Conservation (phyloP, 1,140 invertebrate genomes). For the Lordiphosa collinella region DNA sequence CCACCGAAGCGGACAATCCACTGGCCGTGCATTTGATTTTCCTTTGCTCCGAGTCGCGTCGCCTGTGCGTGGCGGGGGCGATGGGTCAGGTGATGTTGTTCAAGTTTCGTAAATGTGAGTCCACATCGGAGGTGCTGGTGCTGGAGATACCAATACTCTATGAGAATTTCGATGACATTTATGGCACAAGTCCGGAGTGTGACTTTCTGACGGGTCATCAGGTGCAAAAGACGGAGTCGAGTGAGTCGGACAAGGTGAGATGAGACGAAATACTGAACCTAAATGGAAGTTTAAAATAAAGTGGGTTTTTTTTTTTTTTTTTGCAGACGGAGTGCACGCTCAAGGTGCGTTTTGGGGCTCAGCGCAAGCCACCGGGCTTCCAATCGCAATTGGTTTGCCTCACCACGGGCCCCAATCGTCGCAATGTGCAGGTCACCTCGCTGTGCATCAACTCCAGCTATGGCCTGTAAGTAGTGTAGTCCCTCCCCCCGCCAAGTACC, state of each 20-base stretch:
- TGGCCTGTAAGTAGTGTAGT: conserved; percentile 90
- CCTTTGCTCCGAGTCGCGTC: conserved; percentile 94
- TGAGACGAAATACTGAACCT: background rate
- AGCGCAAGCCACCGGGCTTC: conserved; percentile 93
- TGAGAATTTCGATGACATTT: conserved; percentile 89
- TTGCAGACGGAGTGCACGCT: conserved; percentile 81
- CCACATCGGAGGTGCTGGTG: conserved; percentile 89
- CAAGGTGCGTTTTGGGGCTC: conserved; percentile 87
- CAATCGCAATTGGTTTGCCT: conserved; percentile 97
- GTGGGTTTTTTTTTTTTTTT: background rate
- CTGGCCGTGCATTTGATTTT: conserved; percentile 96
- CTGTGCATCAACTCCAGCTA: conserved; percentile 97
- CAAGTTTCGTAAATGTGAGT: conserved; percentile 96
- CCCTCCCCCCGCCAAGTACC: background rate
- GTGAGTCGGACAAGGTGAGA: conserved; percentile 81
- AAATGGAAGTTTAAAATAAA: too few species aligned
- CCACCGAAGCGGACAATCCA: conserved; percentile 88
- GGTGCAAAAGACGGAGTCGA: conserved; percentile 82
- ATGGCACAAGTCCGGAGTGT: conserved; percentile 89
- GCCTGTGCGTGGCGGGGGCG: conserved; percentile 93
- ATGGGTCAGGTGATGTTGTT: conserved; percentile 96
- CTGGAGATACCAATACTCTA: conserved; percentile 94
- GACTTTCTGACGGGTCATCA: conserved; percentile 85
- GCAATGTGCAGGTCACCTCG: conserved; percentile 91
- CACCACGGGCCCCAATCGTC: conserved; percentile 89